Base-by-base conservation (phyloP, 2,888 invertebrate genomes). In the Stenodema calcarata region DNA sequence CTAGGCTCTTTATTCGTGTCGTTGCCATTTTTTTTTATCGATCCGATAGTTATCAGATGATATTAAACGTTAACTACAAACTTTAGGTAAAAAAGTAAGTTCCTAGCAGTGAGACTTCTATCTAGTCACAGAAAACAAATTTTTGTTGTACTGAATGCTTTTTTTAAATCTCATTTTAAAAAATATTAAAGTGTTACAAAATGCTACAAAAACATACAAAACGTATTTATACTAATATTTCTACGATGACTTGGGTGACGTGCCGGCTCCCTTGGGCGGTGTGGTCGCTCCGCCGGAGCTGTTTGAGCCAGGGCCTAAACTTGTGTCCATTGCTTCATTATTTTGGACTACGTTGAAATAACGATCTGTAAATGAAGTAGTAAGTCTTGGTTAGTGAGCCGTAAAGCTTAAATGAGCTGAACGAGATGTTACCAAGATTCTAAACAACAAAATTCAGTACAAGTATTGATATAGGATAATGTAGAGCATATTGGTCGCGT, bases 301-400 rank as follows among this genome's bases (percentile, higher is more conserved):
- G 62, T 89, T 89, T 41, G 89, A 89, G 41, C 89, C 89, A 47
- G 89, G 89, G 54, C 89, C 90, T 87, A 91, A 91, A 90, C 90
- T 91, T 88, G 91, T 91, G 89, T 93, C 93, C 90, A 92, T 91
- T 87, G 92, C 91, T 89, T 91, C 92, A 90, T 91, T 92, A 90
- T 92, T 91, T 90, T 93, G 93, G 88, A 93, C 91, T 87, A 92
- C 93, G 90, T 92, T 93, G 90, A 93, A 93, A 90, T 93, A 93
- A 89, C 93, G 92, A 90, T 93, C 93, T 93, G 91, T 87, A 90
- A 90, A 54, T 28, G 11, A 0, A 41, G 35, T 35, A 7, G 35
- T n/a, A n/a, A n/a, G n/a, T n/a, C n/a, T n/a, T n/a, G n/a, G n/a
- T n/a, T n/a, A n/a, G n/a, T n/a, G n/a, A n/a, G n/a, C n/a, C n/a